A percentile compares a stretch with the other conserved stretches of the same genome.
These are phyloP conservation scores for Isoperla grammatica DNA, from an alignment of 2,888 invertebrate genomes.

Conservation along the genomic window DNA sequence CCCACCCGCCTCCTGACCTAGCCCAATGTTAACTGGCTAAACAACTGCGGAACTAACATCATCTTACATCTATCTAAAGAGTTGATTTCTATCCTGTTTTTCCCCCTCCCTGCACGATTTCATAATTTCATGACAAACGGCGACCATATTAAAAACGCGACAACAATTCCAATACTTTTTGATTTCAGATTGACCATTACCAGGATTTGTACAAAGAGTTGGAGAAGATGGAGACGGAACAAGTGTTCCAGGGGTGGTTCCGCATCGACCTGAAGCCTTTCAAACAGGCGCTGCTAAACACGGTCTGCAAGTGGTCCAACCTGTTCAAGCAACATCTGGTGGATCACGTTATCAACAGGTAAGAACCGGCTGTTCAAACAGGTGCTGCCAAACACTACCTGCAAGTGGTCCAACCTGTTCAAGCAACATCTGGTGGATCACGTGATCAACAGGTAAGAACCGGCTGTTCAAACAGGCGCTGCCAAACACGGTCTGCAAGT, in stretches of 20 bases:
- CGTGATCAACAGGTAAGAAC: conserved; percentile 60
- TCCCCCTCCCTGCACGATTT: too few species aligned
- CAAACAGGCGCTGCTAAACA: conserved; percentile 74
- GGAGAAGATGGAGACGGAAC: conserved; percentile 54
- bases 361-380: conserved; percentile 64
- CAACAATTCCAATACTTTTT: too few species aligned
- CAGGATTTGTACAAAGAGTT: conserved; percentile 73
- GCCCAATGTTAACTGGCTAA: too few species aligned
- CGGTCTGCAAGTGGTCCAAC: conserved; percentile 82
- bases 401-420: conserved; percentile 83
- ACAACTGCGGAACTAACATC: too few species aligned
- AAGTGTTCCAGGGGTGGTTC: conserved; percentile 74
- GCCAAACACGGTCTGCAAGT: conserved; percentile 76
- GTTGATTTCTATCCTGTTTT: too few species aligned
- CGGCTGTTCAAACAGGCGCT: conserved; percentile 75
- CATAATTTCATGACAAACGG: too few species aligned
- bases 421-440: conserved; percentile 79
- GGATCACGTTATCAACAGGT: conserved; percentile 70
- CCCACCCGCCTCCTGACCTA: too few species aligned
- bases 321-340: conserved; percentile 82
- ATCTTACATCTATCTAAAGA: too few species aligned
- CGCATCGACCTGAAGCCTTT: conserved; percentile 70
- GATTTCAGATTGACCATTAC: conserved; percentile 68
- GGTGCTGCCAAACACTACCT: conserved; percentile 72
- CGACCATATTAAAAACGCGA: too few species aligned